Base-by-base conservation (phyloP, 2,888 invertebrate genomes). In the Yponomeuta plumbellus region DNA sequence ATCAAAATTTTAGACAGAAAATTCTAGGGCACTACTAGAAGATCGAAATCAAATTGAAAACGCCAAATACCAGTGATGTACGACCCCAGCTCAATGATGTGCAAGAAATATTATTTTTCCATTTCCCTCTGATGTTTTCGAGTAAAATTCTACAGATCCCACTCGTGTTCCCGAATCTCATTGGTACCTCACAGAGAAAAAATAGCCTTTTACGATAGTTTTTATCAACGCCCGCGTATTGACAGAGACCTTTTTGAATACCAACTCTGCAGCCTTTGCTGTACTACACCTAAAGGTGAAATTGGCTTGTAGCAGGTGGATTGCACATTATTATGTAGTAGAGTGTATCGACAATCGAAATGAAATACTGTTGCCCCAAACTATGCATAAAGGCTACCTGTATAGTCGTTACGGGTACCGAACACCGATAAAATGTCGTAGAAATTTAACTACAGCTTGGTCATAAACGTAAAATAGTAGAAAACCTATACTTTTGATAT, bases 351-450 rank as follows among this genome's bases (percentile, higher is more conserved):
- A 40, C 62, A 34, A 34, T 62, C 40, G 62, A 62, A 20, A 34
- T 62, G 62, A 62, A 34, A 62, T 62, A 39, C 34, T 39, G 62
- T 62, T 34, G n/a, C 39, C 21, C 59, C 23, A 13, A 59, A 21
- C 11, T 21, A 23, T 21, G 13, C 59, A 23, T 21, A 59, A 6
- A 23, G 59, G 59, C 23, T 39, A 62, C 40, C 40, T 62, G 0
- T 20, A 62, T 62, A 5, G 39, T 2, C 62, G 34, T n/a, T 62
- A 62, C 23, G 13, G 21, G 23, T 20, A 39, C 11, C 39, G 39
- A 39, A 34, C 5, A 26, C 4, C 34, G 61, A 62, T 62, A 0
- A 39, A 62, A 17, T 11, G 59, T 22, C 34, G 34, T 34, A 34
- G 34, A 5, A 34, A 34, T 34, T 34, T 1, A 34, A 8, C 13